Evolutionary conservation across 2,888 invertebrate species (phyloP).

Genomic region (Drosophila bunnanda): DNA sequence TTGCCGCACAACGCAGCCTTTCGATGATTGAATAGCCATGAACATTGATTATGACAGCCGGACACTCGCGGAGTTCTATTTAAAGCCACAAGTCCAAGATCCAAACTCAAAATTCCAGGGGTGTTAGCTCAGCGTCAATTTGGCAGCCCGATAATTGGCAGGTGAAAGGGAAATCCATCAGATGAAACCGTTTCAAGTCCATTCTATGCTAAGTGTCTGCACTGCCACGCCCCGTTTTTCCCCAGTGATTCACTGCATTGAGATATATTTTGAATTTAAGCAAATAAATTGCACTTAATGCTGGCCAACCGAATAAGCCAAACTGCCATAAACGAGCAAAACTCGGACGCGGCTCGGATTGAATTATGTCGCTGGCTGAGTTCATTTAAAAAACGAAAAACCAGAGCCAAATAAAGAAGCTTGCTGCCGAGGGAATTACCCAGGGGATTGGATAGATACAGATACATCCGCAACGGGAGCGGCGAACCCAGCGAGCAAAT

Average conservation of each 20-base stretch:
- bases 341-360: constrained; percentile 20
- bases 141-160: constrained; percentile 40
- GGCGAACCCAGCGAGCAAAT: constrained; percentile 40
- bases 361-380: constrained; percentile 75
- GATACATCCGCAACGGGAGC: constrained; percentile 68
- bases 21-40: constrained; percentile 69
- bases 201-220: constrained; percentile 33
- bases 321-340: constrained; percentile 67
- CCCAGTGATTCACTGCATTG: constrained; percentile 26
- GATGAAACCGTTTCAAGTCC: constrained; percentile 23
- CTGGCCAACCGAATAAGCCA: constrained; percentile 9
- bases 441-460: constrained; percentile 33
- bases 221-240: constrained; percentile 26
- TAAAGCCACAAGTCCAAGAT: constrained; percentile 29
- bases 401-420: constrained; percentile 71
- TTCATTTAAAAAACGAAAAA: constrained; percentile 63
- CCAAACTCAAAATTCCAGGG: constrained; percentile 43
- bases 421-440: constrained; percentile 69
- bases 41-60: constrained; percentile 73
- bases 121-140: constrained; percentile 51
- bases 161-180: constrained; percentile 46
- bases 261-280: constrained; percentile 29
- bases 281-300: constrained; percentile 70
- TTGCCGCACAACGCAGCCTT: constrained; percentile 63
- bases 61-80: constrained; percentile 68